phyloP scores from a whole-genome alignment of 2,797 vertebrate species.

The Cetoscarus ocellatus region DNA sequence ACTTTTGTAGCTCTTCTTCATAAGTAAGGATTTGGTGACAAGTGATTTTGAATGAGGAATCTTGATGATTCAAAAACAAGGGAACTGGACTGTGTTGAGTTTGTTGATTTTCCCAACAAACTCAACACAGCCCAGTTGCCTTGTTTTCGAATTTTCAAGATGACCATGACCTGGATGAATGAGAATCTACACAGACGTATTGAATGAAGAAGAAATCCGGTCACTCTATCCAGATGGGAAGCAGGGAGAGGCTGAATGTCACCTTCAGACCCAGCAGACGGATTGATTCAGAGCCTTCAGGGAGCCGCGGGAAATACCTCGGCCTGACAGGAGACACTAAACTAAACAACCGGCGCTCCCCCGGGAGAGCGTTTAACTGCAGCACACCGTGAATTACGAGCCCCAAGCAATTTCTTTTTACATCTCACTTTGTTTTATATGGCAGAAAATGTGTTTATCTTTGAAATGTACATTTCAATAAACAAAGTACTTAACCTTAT shows the following conservation, averaged over 20 bases:
- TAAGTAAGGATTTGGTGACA: constrained; percentile 46
- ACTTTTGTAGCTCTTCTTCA: neutral
- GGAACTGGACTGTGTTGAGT: no score
- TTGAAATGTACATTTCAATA: constrained; percentile 53
- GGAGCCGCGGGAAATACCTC: constrained; percentile 73
- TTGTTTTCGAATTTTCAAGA: no score
- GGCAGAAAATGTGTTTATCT: constrained; percentile 41
- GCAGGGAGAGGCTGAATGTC: constrained; percentile 66
- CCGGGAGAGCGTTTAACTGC: constrained; percentile 37
- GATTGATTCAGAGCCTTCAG: constrained; percentile 73
- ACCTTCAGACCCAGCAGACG: constrained; percentile 66
- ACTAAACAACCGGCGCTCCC: constrained; percentile 66
- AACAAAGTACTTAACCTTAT: constrained; percentile 47
- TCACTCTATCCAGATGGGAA: constrained; percentile 30
- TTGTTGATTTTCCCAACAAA: no score
- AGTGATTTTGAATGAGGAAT: constrained; percentile 36
- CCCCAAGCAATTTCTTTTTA: constrained; percentile 50
- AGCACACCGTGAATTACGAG: constrained; percentile 48
- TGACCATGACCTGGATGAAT: no score
- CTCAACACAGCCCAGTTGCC: no score
- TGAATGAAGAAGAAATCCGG: constrained; percentile 57
- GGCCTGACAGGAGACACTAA: constrained; percentile 77
- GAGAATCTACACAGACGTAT: no score
- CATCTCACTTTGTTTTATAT: constrained; percentile 53
- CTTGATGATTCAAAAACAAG: no score